Evolutionary conservation across 2,888 invertebrate species (phyloP).

Genomic region (Chaitophorus viminalis): DNA sequence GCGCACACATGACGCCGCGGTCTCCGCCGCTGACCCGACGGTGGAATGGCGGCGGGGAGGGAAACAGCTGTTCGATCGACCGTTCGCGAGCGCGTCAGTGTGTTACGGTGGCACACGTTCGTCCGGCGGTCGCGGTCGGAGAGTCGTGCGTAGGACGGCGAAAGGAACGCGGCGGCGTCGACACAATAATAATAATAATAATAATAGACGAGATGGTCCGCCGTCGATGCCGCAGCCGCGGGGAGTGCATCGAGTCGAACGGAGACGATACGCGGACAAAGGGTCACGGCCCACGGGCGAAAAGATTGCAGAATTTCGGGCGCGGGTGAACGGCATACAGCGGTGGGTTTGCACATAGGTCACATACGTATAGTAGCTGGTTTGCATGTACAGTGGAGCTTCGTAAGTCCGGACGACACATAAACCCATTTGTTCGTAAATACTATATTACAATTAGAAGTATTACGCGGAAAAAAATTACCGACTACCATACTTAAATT

Average conservation of each 20-base stretch:
- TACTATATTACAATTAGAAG: too few species aligned
- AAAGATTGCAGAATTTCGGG: not conserved
- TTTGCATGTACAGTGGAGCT: too few species aligned
- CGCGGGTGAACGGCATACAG: not conserved
- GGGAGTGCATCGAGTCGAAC: not conserved
- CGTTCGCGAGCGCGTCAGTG: not conserved
- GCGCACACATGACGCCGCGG: conserved; percentile 34
- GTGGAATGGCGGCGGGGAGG: not conserved
- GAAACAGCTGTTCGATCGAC: conserved; percentile 57
- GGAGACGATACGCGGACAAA: not conserved
- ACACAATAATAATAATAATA: too few species aligned
- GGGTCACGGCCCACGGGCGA: not conserved
- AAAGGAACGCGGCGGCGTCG: not conserved
- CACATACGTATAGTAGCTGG: too few species aligned
- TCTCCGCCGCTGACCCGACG: not conserved
- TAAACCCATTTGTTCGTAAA: too few species aligned
- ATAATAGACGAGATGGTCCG: not conserved
- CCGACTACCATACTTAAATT: too few species aligned
- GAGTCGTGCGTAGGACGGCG: not conserved
- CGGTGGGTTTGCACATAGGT: too few species aligned
- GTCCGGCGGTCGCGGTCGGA: not conserved
- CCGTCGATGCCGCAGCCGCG: not conserved
- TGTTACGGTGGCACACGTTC: not conserved
- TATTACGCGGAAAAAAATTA: too few species aligned
- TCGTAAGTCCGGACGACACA: too few species aligned